phyloP scores from a whole-genome alignment of 37 sponge, comb jelly and placozoan species.

The Halisarca cf. caerulea region DNA sequence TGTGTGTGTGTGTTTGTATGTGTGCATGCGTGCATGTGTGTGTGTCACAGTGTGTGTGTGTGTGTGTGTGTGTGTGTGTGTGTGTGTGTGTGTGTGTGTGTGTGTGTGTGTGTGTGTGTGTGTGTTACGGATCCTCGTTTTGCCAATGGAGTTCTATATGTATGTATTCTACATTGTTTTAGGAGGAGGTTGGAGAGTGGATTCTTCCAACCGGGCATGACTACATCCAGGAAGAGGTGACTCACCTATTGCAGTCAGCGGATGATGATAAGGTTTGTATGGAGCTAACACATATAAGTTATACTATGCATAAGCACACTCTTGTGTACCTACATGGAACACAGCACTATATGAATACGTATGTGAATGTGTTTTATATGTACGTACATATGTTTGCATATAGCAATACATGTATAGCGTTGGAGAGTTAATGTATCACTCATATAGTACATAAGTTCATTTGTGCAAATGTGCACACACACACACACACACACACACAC shows the following conservation, averaged over 20 bases:
- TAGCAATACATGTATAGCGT: neutral
- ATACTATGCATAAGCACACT: too few relatives aligned
- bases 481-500: too few relatives aligned
- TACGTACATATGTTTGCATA: neutral
- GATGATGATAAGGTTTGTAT: slow-evolving; percentile 72
- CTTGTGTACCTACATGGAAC: too few relatives aligned
- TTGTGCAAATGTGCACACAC: too few relatives aligned
- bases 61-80: neutral
- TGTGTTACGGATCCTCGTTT: neutral
- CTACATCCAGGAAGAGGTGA: slow-evolving; percentile 87
- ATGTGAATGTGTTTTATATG: neutral
- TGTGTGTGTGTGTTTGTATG: neutral
- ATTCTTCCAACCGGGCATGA: slow-evolving; percentile 75
- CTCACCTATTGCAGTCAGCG: slow-evolving; percentile 83
- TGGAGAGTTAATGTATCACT: too few relatives aligned
- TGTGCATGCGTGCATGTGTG: neutral
- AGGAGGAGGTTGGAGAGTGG: slow-evolving; percentile 79
- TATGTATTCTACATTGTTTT: neutral
- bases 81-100: neutral
- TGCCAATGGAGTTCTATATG: neutral
- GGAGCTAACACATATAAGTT: too few relatives aligned
- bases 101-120: neutral
- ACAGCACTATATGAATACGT: too few relatives aligned
- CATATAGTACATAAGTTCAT: too few relatives aligned
- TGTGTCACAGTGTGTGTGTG: neutral